These are phyloP conservation scores for Pelecanoides urinatrix DNA, from an alignment of 2,113 vertebrate genomes.

Conservation along the genomic window DNA sequence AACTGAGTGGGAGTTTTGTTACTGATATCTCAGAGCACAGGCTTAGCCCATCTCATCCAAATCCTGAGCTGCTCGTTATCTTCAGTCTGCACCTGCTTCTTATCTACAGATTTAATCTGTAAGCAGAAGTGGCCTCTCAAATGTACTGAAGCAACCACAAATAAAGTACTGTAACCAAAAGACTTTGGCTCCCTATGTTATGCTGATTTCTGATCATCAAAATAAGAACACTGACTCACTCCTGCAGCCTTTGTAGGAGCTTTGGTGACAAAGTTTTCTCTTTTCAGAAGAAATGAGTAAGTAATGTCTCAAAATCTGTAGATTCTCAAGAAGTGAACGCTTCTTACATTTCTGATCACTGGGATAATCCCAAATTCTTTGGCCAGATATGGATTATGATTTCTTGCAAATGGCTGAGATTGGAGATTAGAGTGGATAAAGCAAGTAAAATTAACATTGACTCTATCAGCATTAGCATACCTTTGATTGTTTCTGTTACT, in stretches of 20 bases:
- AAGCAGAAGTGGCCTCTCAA: background rate
- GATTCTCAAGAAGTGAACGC: background rate
- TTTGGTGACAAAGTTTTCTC: background rate
- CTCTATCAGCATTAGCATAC: background rate
- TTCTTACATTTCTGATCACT: background rate
- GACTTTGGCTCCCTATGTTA: background rate
- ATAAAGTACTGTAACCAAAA: background rate
- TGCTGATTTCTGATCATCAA: background rate
- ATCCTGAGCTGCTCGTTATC: conserved; percentile 15
- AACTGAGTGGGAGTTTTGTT: conserved; percentile 27
- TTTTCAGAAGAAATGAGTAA: background rate
- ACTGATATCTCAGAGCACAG: background rate
- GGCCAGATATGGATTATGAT: background rate
- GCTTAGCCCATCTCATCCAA: background rate
- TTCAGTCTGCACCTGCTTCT: conserved; percentile 41
- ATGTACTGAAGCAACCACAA: background rate
- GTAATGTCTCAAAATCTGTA: background rate
- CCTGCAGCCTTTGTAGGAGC: background rate
- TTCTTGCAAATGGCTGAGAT: background rate
- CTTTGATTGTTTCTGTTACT: background rate
- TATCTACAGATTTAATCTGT: conserved; percentile 13
- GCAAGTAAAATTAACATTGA: background rate
- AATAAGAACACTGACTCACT: background rate
- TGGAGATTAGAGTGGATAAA: conserved; percentile 15
- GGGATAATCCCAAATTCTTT: background rate